Base-by-base conservation (phyloP, 2,888 invertebrate genomes). In the Luperina nickerlii region DNA sequence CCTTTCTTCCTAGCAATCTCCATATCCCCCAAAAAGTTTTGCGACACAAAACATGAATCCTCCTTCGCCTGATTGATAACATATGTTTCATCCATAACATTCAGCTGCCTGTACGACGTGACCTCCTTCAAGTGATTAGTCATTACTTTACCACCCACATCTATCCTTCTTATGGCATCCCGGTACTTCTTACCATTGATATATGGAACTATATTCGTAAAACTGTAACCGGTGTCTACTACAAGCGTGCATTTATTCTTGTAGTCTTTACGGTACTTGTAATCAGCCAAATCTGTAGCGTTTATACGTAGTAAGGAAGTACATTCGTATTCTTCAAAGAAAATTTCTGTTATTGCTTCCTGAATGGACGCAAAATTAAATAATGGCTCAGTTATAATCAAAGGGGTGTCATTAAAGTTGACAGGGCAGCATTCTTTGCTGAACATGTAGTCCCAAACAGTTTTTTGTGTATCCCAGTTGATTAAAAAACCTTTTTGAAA, bases 51-150 rank as follows among this genome's bases (percentile, higher is more conserved):
- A 93, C 99, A 99, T 0, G 98, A 98, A 93, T 99, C 99, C 95
- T 99, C 99, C 94, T 99, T 99, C 0, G 98, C 98, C 96, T 99
- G 99, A 95, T 99, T 99, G 70, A 99, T 99, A 0, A 99, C 99
- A 95, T 98, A 99, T 0, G 99, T 99, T 95, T 99, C 99, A 93
- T 99, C 99, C 99, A 99, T 99, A 0, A 99, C 99, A 97, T 99
- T 99, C 68, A 99, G 95, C 93, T 99, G 99, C 66, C 98, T 97
- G 94, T 99, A 99, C 0, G 99, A 99, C 88, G 99, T 98, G 27
- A 99, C 98, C 95, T 99, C 99, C 94, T 99, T 99, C 69, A 99
- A 96, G 95, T 99, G 99, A 97, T 99, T 99, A 0, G 99, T 99
- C 82, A 99, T 94, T 18, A 99, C 97, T 96, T 99, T 99, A 0